phyloP scores from a whole-genome alignment of 2,888 invertebrate genomes.

The Ecdyonurus torrentis region DNA sequence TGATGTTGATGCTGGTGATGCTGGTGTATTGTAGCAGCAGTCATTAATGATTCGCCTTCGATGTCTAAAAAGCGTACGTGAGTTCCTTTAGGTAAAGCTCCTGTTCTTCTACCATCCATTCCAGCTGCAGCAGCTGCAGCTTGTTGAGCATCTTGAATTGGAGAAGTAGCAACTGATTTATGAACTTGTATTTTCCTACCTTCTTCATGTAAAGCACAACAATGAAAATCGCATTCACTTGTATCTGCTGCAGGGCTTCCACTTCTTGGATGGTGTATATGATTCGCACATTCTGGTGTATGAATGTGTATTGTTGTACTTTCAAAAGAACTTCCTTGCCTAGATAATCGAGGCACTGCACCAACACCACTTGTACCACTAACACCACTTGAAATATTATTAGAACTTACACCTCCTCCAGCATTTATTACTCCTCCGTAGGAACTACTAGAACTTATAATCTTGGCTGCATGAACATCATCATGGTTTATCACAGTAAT shows the following conservation, averaged over 20 bases:
- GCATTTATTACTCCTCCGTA: constrained; percentile 20
- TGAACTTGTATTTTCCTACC: constrained; percentile 71
- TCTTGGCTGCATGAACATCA: constrained; percentile 36
- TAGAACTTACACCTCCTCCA: neutral
- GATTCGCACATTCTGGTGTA: constrained; percentile 61
- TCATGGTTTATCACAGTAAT: constrained; percentile 91
- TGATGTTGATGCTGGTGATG: constrained; percentile 18
- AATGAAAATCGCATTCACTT: constrained; percentile 85
- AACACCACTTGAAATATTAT: neutral
- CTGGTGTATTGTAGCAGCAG: constrained; percentile 25
- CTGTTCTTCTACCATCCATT: constrained; percentile 11
- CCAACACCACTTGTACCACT: neutral
- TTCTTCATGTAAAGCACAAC: constrained; percentile 87
- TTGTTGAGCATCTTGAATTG: constrained; percentile 59
- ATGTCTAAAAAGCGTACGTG: constrained; percentile 70
- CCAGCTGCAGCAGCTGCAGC: constrained; percentile 10
- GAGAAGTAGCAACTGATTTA: constrained; percentile 83
- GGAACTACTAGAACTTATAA: constrained; percentile 29
- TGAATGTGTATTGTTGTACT: constrained; percentile 56
- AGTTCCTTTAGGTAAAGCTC: constrained; percentile 15
- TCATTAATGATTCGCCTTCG: constrained; percentile 29
- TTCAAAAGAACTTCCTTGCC: constrained; percentile 45
- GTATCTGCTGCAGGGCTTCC: constrained; percentile 40
- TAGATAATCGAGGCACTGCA: constrained; percentile 28
- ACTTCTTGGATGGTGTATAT: constrained; percentile 41